A percentile compares a stretch with the other conserved stretches of the same genome.
Evolutionary conservation across 2,113 vertebrate species (phyloP).

Genomic region (Ailuropoda melanoleuca): DNA sequence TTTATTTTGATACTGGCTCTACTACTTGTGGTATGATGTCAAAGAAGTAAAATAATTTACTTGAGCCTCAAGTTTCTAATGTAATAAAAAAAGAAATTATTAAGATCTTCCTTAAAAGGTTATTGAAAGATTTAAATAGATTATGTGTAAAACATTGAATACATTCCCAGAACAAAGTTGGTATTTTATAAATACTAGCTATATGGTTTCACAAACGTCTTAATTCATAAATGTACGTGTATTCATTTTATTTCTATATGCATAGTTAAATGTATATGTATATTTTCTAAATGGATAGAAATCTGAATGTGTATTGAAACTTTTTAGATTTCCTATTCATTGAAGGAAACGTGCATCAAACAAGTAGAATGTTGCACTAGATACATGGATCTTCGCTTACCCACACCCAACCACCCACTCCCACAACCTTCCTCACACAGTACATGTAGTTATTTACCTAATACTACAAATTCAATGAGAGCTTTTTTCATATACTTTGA

Average conservation of each 20-base stretch:
- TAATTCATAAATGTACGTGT: neutral
- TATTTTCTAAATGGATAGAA: neutral
- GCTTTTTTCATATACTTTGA: neutral
- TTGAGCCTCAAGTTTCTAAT: neutral
- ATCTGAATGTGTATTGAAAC: neutral
- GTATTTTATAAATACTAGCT: constrained; percentile 12
- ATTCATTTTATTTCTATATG: neutral
- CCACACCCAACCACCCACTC: neutral
- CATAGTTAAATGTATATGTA: neutral
- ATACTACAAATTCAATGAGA: neutral
- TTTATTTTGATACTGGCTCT: neutral
- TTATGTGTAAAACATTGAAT: neutral
- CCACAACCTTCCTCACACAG: neutral
- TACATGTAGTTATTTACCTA: neutral
- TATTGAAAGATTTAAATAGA: neutral
- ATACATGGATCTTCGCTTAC: neutral
- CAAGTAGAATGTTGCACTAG: neutral
- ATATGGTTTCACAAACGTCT: neutral
- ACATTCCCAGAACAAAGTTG: neutral
- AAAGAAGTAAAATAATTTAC: neutral
- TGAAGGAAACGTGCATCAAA: neutral
- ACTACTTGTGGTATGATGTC: neutral
- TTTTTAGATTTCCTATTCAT: neutral
- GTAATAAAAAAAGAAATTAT: neutral
- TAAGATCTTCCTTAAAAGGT: neutral